Percentiles rank a stretch among this genome's conserved stretches.
These are phyloP conservation scores for Drosophila pectinifera DNA, from an alignment of 1,140 invertebrate species.

Conservation along the genomic window DNA sequence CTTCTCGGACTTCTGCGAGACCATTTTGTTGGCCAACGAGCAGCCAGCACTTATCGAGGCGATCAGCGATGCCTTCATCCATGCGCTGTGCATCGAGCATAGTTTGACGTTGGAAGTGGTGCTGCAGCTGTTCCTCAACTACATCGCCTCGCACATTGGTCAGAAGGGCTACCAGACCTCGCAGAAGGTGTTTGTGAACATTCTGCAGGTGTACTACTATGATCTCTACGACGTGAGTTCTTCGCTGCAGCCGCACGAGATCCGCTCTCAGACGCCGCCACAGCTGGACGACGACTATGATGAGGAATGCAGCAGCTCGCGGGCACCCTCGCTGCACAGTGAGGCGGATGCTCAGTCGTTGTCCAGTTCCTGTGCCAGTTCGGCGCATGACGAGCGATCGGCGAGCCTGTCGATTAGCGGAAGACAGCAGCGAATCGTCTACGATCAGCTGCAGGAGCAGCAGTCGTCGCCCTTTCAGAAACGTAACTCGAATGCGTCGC, in stretches of 20 bases:
- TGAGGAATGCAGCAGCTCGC: slow-evolving; percentile 74
- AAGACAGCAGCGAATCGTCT: slow-evolving; percentile 76
- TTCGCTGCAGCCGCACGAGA: slow-evolving; percentile 61
- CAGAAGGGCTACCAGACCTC: slow-evolving; percentile 83
- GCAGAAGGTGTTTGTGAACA: slow-evolving; percentile 79
- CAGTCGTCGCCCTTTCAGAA: slow-evolving; percentile 71
- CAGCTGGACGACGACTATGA: slow-evolving; percentile 76
- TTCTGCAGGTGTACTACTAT: slow-evolving; percentile 80
- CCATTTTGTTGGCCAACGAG: slow-evolving; percentile 75
- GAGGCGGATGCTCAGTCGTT: slow-evolving; percentile 78
- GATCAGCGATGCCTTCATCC: slow-evolving; percentile 81
- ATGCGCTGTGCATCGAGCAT: slow-evolving; percentile 77
- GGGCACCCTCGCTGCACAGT: slow-evolving; percentile 72
- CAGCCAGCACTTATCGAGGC: slow-evolving; percentile 76
- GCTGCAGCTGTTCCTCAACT: slow-evolving; percentile 79
- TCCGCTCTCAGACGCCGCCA: slow-evolving; percentile 69
- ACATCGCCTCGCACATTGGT: slow-evolving; percentile 80
- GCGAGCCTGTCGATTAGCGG: slow-evolving; percentile 51
- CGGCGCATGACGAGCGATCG: slow-evolving; percentile 71
- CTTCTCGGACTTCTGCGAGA: slow-evolving; percentile 81
- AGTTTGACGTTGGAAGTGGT: slow-evolving; percentile 73
- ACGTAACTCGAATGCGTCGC: slow-evolving; percentile 69
- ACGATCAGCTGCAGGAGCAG: slow-evolving; percentile 78
- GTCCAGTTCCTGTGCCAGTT: slow-evolving; percentile 77
- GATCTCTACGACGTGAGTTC: slow-evolving; percentile 78